Evolutionary conservation across 2,888 invertebrate genomes (phyloP).

Genomic region (Homarus gammarus): DNA sequence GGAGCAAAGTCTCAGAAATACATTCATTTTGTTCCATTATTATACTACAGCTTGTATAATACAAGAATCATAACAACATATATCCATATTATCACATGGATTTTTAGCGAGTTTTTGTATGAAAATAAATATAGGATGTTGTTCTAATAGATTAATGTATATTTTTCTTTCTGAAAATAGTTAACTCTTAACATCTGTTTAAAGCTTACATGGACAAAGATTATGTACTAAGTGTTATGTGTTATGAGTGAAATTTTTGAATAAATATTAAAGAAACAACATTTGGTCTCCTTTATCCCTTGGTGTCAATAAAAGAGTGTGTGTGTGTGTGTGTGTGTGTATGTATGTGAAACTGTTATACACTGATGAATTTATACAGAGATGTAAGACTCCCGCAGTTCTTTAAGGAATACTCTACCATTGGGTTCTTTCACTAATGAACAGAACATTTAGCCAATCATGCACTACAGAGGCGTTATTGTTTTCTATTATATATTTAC

Average conservation of each 20-base stretch:
- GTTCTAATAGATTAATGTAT: slow-evolving; percentile 14
- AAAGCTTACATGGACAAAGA: slow-evolving; percentile 16
- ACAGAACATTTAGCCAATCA: too few species aligned
- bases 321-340: too few species aligned
- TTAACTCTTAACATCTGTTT: background rate
- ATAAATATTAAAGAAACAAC: slow-evolving; percentile 21
- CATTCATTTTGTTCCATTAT: background rate
- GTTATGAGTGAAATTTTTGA: slow-evolving; percentile 50
- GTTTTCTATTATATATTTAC: too few species aligned
- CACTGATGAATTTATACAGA: too few species aligned
- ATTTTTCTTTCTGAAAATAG: slow-evolving; percentile 13
- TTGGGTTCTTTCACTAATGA: too few species aligned
- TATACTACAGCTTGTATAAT: background rate
- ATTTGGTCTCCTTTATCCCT: too few species aligned
- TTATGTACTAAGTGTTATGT: slow-evolving; percentile 43
- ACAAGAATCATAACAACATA: slow-evolving; percentile 12
- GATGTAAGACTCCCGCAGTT: too few species aligned
- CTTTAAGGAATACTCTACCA: too few species aligned
- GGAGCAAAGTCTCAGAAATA: background rate
- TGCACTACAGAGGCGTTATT: too few species aligned
- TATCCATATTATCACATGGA: slow-evolving; percentile 9
- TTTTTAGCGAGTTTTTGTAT: slow-evolving; percentile 18
- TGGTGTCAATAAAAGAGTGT: too few species aligned
- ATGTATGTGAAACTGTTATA: too few species aligned
- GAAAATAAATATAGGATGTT: background rate